Base-by-base conservation (phyloP, 2,797 vertebrate genomes). In the Myiotriccus ornatus region DNA sequence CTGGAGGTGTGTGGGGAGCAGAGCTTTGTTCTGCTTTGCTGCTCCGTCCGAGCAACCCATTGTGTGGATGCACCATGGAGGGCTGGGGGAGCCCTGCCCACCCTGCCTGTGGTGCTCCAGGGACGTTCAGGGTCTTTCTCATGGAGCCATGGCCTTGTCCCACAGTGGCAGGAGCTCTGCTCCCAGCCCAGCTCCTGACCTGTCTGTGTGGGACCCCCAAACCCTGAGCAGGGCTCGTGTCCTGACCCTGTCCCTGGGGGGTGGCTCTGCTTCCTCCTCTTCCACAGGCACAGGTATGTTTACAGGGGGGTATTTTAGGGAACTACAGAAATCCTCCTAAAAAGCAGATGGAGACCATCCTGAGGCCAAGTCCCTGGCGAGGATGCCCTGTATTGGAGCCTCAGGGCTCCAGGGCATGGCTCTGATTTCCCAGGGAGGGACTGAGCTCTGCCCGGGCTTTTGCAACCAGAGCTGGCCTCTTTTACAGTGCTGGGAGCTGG, bases 141-240 rank as follows among this genome's bases (percentile, higher is more conserved):
- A 8, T 2, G 1, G 50, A 70, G 35, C 52, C 1, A 0, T 25
- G 59, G 8, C 28, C 62, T 64, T 5, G 0, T 30, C 21, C 37
- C 43, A 17, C 12, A 30, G 44, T 1, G 14, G 23, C 19, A 65
- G n/a, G 2, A 12, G 21, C 47, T 56, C 55, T 63, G 43, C 77
- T 78, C 32, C 25, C 23, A 30, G 8, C 60, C 17, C n/a, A 22
- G 41, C 15, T 34, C 50, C 57, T 49, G 41, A 32, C 11, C 56
- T 34, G 20, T 41, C 68, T 0, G 0, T 20, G 34, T 55, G 41
- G 52, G 74, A 44, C 8, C 32, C 18, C 62, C n/a, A 34, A 7
- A 30, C 44, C 28, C 25, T 17, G 37, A n/a, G 24, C 35, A 25
- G 7, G 39, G 56, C 15, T 79, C 8, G 7, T 37, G 32, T 41